Conservation (phyloP, 2,888 invertebrate genomes). For the Nowickia ferox region DNA sequence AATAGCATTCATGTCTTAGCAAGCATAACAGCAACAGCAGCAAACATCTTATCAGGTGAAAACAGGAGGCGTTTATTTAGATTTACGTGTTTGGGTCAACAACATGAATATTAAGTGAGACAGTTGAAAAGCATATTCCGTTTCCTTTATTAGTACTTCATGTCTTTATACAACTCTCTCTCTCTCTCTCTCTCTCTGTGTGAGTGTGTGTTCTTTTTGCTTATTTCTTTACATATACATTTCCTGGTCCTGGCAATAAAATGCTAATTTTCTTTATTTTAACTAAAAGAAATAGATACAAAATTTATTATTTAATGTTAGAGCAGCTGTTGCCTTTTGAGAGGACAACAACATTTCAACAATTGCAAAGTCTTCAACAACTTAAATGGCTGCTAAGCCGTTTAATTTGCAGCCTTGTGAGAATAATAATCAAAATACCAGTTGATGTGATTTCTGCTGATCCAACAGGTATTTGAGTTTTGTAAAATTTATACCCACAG, state of each 20-base stretch:
- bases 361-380: too few relatives aligned
- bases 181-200: not conserved
- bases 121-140: conserved; percentile 64
- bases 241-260: conserved; percentile 28
- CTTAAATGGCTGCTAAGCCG: too few relatives aligned
- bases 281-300: not conserved
- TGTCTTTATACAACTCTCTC: conserved; percentile 11
- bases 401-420: too few relatives aligned
- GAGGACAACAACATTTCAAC: too few relatives aligned
- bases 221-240: not conserved
- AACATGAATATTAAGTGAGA: conserved; percentile 70
- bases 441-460: too few relatives aligned
- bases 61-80: conserved; percentile 70
- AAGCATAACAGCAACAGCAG: conserved; percentile 42
- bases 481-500: too few relatives aligned
- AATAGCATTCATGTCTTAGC: conserved; percentile 32
- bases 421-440: too few relatives aligned
- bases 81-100: conserved; percentile 72
- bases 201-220: too few relatives aligned
- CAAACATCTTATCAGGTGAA: conserved; percentile 71
- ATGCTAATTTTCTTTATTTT: conserved; percentile 21
- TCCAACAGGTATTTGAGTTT: too few relatives aligned
- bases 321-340: too few relatives aligned
- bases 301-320: not conserved
- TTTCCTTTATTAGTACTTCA: conserved; percentile 6